These are phyloP conservation scores for Dichetophora obliterata DNA, from an alignment of 2,888 invertebrate genomes.

Conservation along the genomic window DNA sequence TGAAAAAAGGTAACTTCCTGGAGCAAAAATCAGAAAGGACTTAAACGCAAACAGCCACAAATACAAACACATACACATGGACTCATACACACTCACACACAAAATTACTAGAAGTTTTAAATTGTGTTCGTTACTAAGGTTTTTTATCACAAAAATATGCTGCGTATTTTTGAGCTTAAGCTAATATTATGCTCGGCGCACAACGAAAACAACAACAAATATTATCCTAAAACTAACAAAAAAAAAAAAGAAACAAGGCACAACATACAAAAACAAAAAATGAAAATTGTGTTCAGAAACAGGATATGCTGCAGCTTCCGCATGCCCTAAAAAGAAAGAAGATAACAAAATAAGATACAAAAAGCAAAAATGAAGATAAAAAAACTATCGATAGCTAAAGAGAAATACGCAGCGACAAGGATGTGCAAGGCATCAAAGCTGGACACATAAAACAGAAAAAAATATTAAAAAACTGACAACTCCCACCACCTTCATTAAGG, in stretches of 20 bases:
- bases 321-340: not conserved
- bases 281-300: not conserved
- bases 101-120: conserved; percentile 2
- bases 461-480: not conserved
- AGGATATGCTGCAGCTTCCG: conserved; percentile 11
- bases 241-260: not conserved
- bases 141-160: conserved; percentile 31
- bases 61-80: conserved; percentile 4
- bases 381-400: conserved; percentile 19
- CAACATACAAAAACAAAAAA: not conserved
- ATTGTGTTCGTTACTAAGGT: conserved; percentile 13
- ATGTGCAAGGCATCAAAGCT: not conserved
- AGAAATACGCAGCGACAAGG: not conserved
- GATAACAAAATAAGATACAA: not conserved
- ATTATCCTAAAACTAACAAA: not conserved
- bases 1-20: conserved; percentile 39
- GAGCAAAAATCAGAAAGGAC: conserved; percentile 8
- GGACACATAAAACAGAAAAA: not conserved
- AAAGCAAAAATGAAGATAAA: not conserved
- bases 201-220: conserved; percentile 31
- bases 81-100: not conserved
- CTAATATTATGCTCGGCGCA: conserved; percentile 23
- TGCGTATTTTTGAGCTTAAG: conserved; percentile 36
- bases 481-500: not conserved
- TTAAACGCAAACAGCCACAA: not conserved